Percentiles rank a stretch among this genome's conserved stretches.
These are phyloP conservation scores for Acestrorhynchus altus DNA, from an alignment of 2,797 vertebrate species.

Conservation along the genomic window DNA sequence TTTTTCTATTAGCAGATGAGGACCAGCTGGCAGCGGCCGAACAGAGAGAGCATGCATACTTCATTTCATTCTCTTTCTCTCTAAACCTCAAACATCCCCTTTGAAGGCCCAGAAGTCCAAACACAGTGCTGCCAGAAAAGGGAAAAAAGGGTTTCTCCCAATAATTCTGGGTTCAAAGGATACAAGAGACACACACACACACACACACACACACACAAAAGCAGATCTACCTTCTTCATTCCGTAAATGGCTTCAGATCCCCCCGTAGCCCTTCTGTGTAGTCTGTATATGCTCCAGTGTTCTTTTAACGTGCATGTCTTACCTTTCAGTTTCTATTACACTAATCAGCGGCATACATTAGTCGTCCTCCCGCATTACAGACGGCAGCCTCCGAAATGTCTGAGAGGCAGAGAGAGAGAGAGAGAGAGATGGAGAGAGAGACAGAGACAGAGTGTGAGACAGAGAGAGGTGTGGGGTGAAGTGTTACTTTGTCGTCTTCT, in stretches of 20 bases:
- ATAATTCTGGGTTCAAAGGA: conserved; percentile 54
- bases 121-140: conserved; percentile 59
- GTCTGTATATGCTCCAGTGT: conserved; percentile 55
- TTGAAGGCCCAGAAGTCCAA: conserved; percentile 52
- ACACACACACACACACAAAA: conserved; percentile 59
- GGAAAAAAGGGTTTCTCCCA: conserved; percentile 65
- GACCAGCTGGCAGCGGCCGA: no score
- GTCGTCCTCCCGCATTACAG: conserved; percentile 62
- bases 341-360: conserved; percentile 69
- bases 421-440: not conserved
- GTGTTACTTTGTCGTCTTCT: conserved; percentile 7
- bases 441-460: not conserved
- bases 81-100: conserved; percentile 52
- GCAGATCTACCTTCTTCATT: conserved; percentile 58
- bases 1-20: not conserved
- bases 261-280: conserved; percentile 61
- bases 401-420: conserved; percentile 29
- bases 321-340: conserved; percentile 71
- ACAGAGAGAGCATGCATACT: not conserved
- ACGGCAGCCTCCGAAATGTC: conserved; percentile 37
- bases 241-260: conserved; percentile 64
- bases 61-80: conserved; percentile 10
- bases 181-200: conserved; percentile 53
- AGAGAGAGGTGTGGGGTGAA: not conserved
- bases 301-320: conserved; percentile 68